Evolutionary conservation across 23 tunicate species (phyloP).

Genomic region (Phallusia fumigata): DNA sequence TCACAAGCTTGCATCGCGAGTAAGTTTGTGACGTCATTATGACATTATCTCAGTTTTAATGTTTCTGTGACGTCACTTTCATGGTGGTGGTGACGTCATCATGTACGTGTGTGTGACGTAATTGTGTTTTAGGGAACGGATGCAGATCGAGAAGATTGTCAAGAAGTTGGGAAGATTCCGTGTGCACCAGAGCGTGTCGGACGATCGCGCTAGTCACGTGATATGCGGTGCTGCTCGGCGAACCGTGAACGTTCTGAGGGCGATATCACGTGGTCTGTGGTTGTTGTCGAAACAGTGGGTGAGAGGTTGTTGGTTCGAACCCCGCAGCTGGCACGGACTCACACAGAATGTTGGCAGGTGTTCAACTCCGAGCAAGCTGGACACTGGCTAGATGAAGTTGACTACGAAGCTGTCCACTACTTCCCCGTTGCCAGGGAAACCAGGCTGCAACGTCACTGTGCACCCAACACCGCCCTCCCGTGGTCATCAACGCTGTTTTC

Average conservation of each 20-base stretch:
- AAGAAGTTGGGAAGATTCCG: slow-evolving; percentile 35
- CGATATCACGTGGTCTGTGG: slow-evolving; percentile 69
- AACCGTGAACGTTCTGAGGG: slow-evolving; percentile 66
- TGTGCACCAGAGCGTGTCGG: slow-evolving; percentile 49
- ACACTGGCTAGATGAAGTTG: slow-evolving; percentile 61
- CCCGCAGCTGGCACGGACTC: background rate
- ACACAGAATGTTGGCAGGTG: slow-evolving; percentile 18
- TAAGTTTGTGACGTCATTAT: too few species aligned
- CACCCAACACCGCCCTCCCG: slow-evolving; percentile 12
- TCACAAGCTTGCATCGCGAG: slow-evolving; percentile 75
- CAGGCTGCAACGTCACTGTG: slow-evolving; percentile 25
- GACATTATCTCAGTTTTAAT: too few species aligned
- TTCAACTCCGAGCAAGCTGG: slow-evolving; percentile 62
- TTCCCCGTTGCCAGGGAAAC: slow-evolving; percentile 57
- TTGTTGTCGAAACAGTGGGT: slow-evolving; percentile 73
- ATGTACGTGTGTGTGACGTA: too few species aligned
- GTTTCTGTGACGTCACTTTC: too few species aligned
- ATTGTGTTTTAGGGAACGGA: slow-evolving; percentile 1
- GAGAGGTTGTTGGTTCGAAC: background rate
- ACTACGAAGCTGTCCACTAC: slow-evolving; percentile 41
- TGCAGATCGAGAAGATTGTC: slow-evolving; percentile 19
- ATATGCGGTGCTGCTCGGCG: slow-evolving; percentile 77
- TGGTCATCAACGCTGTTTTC: slow-evolving; percentile 56
- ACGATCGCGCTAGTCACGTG: slow-evolving; percentile 66
- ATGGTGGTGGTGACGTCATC: too few species aligned